Evolutionary conservation across 1,140 invertebrate genomes (phyloP).

Genomic region (Rhyzopertha dominica): DNA sequence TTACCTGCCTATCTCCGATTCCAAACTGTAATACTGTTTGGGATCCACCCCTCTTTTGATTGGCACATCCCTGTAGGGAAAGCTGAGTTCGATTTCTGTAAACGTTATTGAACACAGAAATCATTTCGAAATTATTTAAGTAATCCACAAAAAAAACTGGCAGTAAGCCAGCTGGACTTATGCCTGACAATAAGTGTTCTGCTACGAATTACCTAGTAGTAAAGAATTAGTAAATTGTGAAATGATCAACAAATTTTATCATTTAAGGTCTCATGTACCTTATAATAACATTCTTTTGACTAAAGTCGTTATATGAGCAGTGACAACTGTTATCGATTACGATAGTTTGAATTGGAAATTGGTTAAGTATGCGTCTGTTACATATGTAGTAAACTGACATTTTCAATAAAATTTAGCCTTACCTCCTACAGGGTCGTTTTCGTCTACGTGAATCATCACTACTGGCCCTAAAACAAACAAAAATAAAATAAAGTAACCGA

Average conservation of each 20-base stretch:
- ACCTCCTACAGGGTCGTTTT: conserved; percentile 80
- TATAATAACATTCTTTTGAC: too few species aligned
- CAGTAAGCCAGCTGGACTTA: conserved; percentile 7
- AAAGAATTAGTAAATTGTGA: conserved; percentile 3
- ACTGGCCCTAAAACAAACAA: too few species aligned
- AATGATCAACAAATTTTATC: not conserved
- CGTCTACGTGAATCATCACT: conserved; percentile 79
- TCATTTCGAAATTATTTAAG: conserved; percentile 10
- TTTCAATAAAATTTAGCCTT: conserved; percentile 45
- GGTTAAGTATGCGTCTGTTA: conserved; percentile 1
- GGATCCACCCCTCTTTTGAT: conserved; percentile 72
- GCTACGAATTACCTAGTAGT: not conserved
- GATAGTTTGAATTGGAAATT: not conserved
- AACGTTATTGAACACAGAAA: conserved; percentile 27
- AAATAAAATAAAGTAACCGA: too few species aligned
- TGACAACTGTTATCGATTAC: conserved; percentile 5
- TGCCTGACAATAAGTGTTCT: conserved; percentile 8
- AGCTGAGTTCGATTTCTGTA: conserved; percentile 79
- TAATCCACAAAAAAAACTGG: conserved; percentile 16
- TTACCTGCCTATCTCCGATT: conserved; percentile 74
- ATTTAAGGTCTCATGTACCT: too few species aligned
- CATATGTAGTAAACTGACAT: not conserved
- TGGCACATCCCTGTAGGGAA: conserved; percentile 74
- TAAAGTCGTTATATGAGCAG: too few species aligned
- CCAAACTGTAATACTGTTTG: conserved; percentile 73